phyloP scores from a whole-genome alignment of 2,797 vertebrate genomes.

The Propithecus perrieri region DNA sequence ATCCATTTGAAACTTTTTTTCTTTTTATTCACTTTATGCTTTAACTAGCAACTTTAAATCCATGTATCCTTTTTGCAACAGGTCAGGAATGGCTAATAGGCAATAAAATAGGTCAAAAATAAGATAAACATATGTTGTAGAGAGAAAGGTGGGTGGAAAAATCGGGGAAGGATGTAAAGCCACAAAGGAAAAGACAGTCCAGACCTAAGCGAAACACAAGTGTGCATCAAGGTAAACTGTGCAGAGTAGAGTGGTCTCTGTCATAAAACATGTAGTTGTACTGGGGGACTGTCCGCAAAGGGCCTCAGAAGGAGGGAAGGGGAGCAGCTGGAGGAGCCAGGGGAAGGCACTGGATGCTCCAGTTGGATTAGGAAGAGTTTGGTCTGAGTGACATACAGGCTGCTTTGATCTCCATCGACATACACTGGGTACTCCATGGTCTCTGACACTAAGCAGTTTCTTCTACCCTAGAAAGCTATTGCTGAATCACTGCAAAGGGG shows the following conservation, averaged over 20 bases:
- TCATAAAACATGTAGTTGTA: not conserved
- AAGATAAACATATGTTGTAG: not conserved
- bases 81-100: not conserved
- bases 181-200: not conserved
- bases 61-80: not conserved
- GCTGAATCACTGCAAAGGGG: not conserved
- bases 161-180: not conserved
- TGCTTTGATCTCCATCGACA: not conserved
- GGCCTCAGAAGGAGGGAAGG: not conserved
- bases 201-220: not conserved
- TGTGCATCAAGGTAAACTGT: not conserved
- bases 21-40: not conserved
- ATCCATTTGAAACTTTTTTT: not conserved
- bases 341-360: not conserved
- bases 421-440: not conserved
- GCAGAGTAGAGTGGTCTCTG: not conserved
- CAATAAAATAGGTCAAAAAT: slow-evolving; percentile 4
- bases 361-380: not conserved
- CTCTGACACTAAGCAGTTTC: not conserved
- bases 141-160: not conserved
- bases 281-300: not conserved
- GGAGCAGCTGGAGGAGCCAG: not conserved
- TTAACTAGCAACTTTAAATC: not conserved
- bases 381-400: not conserved
- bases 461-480: not conserved